Evolutionary conservation across 2,113 vertebrate genomes (phyloP).

Genomic region (Callithrix jacchus): DNA sequence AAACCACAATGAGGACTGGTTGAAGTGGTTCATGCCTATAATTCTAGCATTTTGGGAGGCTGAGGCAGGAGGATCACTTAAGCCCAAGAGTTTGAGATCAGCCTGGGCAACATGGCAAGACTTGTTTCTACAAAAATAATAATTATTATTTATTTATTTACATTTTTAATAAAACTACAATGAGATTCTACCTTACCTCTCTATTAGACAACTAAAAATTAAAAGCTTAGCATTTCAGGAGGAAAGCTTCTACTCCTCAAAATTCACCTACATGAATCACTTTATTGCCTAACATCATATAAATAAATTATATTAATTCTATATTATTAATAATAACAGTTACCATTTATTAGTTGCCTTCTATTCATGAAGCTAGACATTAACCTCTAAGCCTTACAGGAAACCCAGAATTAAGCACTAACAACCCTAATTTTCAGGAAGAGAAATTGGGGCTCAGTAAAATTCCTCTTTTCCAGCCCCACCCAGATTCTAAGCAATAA

Average conservation of each 20-base stretch:
- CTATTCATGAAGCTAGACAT: background rate
- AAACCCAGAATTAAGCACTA: constrained; percentile 12
- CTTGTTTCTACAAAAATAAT: too few relatives aligned
- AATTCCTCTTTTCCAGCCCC: background rate
- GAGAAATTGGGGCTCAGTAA: background rate
- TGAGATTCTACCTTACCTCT: background rate
- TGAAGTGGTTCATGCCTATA: too few relatives aligned
- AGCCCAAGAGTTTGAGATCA: too few relatives aligned
- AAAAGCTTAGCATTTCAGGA: background rate
- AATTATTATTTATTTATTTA: too few relatives aligned
- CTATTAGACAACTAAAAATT: background rate
- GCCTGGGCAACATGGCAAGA: too few relatives aligned
- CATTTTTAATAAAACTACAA: background rate
- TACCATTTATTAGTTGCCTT: background rate
- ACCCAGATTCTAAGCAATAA: background rate
- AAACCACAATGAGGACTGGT: too few relatives aligned
- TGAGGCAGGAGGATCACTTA: too few relatives aligned
- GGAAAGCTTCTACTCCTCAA: background rate
- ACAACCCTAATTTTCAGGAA: background rate
- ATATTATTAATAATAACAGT: background rate
- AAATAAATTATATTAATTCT: constrained; percentile 15
- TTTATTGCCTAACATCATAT: background rate
- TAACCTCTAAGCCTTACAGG: background rate
- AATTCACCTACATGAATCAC: background rate
- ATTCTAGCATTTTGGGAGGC: too few relatives aligned